Evolutionary conservation across 1,140 invertebrate species (phyloP).

Genomic region (Radopholus similis): DNA sequence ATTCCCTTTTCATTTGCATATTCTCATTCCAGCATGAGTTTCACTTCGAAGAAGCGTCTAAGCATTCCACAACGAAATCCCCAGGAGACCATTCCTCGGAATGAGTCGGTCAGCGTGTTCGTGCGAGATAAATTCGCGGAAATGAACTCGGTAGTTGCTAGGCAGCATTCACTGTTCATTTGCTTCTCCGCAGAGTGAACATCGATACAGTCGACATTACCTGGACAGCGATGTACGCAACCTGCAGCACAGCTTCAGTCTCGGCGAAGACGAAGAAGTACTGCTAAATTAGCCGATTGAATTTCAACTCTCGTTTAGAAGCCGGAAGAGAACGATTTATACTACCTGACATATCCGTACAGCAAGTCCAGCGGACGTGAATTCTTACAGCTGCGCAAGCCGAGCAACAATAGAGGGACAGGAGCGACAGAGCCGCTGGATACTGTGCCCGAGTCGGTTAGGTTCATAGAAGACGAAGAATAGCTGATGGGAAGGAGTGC

Average conservation of each 20-base stretch:
- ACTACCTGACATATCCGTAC: conserved; percentile 32
- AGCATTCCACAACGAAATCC: neutral
- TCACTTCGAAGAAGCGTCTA: neutral
- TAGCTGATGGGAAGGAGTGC: no score
- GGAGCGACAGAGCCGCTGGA: no score
- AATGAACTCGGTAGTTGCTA: conserved; percentile 3
- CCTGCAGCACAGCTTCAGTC: conserved; percentile 10
- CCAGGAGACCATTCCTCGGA: conserved; percentile 22
- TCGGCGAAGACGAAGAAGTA: conserved; percentile 10
- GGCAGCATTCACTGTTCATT: neutral
- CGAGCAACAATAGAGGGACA: neutral
- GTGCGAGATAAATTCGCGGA: conserved; percentile 32
- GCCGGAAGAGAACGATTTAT: conserved; percentile 18
- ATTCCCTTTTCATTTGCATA: neutral
- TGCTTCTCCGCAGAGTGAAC: neutral
- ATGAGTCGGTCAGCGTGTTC: conserved; percentile 24
- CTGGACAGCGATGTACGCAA: conserved; percentile 6
- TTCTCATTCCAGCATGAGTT: neutral
- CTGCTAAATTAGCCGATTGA: neutral
- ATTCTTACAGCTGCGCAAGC: neutral
- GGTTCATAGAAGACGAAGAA: no score
- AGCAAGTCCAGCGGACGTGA: conserved; percentile 34
- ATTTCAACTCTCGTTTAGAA: neutral
- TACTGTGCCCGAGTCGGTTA: no score
- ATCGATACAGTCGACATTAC: conserved; percentile 25